Evolutionary conservation across 2,888 invertebrate species (phyloP).

Genomic region (Tolmerus cingulatus): DNA sequence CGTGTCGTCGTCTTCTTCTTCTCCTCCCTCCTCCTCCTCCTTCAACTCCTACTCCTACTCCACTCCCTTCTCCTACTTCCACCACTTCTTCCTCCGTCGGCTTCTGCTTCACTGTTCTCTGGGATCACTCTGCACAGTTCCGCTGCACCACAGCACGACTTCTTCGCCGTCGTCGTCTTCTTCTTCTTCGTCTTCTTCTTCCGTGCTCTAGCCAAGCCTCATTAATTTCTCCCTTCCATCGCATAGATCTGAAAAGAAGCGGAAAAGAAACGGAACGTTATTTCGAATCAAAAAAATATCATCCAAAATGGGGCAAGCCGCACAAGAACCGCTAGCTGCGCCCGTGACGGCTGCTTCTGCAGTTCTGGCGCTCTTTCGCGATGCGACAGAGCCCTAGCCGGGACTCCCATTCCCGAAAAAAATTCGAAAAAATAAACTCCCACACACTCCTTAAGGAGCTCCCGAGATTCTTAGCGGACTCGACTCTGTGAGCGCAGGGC

Average conservation of each 20-base stretch:
- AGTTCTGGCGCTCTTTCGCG: neutral
- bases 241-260: slow-evolving; percentile 49
- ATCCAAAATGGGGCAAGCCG: neutral
- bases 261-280: slow-evolving; percentile 30
- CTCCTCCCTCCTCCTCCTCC: neutral
- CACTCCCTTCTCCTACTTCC: neutral
- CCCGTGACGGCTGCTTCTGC: neutral
- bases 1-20: neutral
- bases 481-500: neutral
- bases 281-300: neutral
- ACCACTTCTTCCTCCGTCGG: neutral
- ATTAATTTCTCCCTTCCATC: slow-evolving; percentile 51
- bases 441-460: neutral
- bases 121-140: neutral
- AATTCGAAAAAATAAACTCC: neutral
- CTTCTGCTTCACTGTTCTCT: slow-evolving; percentile 8
- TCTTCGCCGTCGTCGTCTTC: slow-evolving; percentile 27
- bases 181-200: slow-evolving; percentile 16
- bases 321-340: neutral
- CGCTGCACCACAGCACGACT: neutral
- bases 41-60: neutral
- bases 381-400: neutral
- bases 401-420: neutral
- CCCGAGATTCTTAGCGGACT: neutral
- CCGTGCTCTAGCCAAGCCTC: slow-evolving; percentile 50